phyloP scores from a whole-genome alignment of 2,888 invertebrate genomes.

The Lasioglossum vierecki region DNA sequence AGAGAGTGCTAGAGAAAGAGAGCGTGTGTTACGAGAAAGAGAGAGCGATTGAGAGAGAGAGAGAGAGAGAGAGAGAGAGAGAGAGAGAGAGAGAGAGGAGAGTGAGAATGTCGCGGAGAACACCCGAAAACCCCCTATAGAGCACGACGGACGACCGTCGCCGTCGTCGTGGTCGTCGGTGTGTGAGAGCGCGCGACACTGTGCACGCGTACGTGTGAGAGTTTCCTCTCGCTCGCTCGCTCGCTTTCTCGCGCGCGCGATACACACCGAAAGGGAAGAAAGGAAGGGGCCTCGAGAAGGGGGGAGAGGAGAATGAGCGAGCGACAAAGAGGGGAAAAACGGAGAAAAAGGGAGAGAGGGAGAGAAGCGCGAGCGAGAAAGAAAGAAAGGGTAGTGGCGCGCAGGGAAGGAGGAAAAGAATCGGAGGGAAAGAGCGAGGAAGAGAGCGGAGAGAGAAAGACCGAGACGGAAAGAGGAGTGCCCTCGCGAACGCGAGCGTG shows the following conservation, averaged over 20 bases:
- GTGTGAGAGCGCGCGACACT: constrained; percentile 11
- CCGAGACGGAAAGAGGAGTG: constrained; percentile 55
- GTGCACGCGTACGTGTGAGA: constrained; percentile 11
- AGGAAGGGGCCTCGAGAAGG: constrained; percentile 37
- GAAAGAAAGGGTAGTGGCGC: constrained; percentile 8
- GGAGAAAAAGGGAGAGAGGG: constrained; percentile 39
- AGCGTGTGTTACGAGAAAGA: not conserved
- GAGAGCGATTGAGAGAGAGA: too few relatives aligned
- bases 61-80: not conserved
- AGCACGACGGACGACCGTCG: not conserved
- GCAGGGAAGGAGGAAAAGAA: constrained; percentile 33
- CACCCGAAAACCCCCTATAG: constrained; percentile 3
- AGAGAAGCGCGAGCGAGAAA: not conserved
- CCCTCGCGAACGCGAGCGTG: constrained; percentile 49
- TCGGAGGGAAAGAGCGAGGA: constrained; percentile 21
- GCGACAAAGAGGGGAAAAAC: constrained; percentile 22
- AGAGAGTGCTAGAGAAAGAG: not conserved
- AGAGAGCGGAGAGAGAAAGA: constrained; percentile 11
- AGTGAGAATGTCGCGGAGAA: constrained; percentile 1
- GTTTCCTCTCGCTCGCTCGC: constrained; percentile 31
- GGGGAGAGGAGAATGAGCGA: constrained; percentile 25
- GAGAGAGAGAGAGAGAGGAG: not conserved
- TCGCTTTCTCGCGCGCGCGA: constrained; percentile 41
- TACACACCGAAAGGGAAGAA: constrained; percentile 56
- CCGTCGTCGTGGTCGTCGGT: not conserved